These are phyloP conservation scores for Nansenia antarctica DNA, from an alignment of 2,113 vertebrate species.

Conservation along the genomic window DNA sequence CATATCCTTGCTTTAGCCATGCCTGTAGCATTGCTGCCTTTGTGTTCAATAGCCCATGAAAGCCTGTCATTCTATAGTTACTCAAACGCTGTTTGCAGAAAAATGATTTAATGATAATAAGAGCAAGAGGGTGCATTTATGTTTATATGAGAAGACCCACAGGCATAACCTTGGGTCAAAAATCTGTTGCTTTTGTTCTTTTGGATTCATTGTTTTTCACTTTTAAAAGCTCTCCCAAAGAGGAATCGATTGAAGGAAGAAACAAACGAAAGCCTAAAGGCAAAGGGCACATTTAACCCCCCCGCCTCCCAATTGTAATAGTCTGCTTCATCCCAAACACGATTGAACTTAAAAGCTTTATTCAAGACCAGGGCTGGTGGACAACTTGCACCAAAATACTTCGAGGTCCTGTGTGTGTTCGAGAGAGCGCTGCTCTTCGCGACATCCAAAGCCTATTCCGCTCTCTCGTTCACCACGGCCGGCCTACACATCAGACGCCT, in stretches of 20 bases:
- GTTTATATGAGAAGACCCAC: slow-evolving; percentile 20
- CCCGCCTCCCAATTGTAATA: neutral
- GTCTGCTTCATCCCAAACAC: slow-evolving; percentile 35
- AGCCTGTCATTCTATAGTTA: slow-evolving; percentile 23
- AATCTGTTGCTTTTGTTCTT: slow-evolving; percentile 34
- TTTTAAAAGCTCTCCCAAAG: slow-evolving; percentile 22
- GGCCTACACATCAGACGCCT: neutral
- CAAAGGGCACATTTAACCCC: slow-evolving; percentile 14
- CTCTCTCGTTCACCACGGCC: neutral
- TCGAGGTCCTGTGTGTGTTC: neutral
- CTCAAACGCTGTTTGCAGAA: slow-evolving; percentile 27
- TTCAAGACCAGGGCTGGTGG: slow-evolving; percentile 7
- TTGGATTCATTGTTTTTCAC: slow-evolving; percentile 28
- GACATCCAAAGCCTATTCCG: neutral
- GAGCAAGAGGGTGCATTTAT: slow-evolving; percentile 20
- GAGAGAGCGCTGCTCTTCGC: neutral
- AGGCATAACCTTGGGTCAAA: slow-evolving; percentile 33
- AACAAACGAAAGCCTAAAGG: slow-evolving; percentile 20
- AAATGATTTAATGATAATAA: slow-evolving; percentile 24
- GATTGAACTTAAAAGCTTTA: slow-evolving; percentile 28
- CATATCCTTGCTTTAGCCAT: slow-evolving; percentile 8
- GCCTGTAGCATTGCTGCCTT: slow-evolving; percentile 18
- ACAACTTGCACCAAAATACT: slow-evolving; percentile 13
- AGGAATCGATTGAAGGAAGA: slow-evolving; percentile 31
- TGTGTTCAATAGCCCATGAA: slow-evolving; percentile 29